Percentiles rank a stretch among this genome's conserved stretches.
Conservation (phyloP, 2,113 vertebrate species). For the Gymnorhina tibicen region DNA sequence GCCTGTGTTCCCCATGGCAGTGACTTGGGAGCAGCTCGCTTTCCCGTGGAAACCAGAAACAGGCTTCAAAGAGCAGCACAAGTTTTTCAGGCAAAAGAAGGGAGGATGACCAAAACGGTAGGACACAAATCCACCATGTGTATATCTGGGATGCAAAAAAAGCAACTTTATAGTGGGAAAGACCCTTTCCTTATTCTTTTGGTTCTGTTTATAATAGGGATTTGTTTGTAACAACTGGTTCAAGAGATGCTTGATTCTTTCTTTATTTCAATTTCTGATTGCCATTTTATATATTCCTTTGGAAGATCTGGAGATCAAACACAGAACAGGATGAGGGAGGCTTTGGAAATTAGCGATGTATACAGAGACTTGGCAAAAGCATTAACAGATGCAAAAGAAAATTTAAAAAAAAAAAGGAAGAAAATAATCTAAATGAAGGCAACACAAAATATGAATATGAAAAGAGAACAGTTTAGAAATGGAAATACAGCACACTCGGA, state of each 20-base stretch:
- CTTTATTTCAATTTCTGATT: background rate
- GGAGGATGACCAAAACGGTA: background rate
- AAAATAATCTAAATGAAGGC: slow-evolving; percentile 23
- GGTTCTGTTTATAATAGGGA: background rate
- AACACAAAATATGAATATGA: slow-evolving; percentile 23
- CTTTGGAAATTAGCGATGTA: slow-evolving; percentile 24
- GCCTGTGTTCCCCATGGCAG: background rate
- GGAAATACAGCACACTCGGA: slow-evolving; percentile 1
- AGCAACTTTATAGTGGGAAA: background rate
- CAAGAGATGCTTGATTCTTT: background rate
- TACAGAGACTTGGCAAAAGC: slow-evolving; percentile 8
- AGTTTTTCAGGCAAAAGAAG: background rate
- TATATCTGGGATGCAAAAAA: background rate
- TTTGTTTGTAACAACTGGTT: background rate
- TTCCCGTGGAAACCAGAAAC: background rate
- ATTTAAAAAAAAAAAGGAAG: background rate
- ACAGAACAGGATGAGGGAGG: background rate
- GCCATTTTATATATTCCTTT: slow-evolving; percentile 17
- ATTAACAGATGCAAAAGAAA: slow-evolving; percentile 15
- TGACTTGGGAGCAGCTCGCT: background rate
- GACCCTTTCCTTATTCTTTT: background rate
- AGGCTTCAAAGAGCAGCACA: background rate
- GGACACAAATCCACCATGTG: background rate
- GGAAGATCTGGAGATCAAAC: background rate
- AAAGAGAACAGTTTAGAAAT: slow-evolving; percentile 35